Conservation (phyloP, 2,888 invertebrate genomes). For the Synergus laeviventris region DNA sequence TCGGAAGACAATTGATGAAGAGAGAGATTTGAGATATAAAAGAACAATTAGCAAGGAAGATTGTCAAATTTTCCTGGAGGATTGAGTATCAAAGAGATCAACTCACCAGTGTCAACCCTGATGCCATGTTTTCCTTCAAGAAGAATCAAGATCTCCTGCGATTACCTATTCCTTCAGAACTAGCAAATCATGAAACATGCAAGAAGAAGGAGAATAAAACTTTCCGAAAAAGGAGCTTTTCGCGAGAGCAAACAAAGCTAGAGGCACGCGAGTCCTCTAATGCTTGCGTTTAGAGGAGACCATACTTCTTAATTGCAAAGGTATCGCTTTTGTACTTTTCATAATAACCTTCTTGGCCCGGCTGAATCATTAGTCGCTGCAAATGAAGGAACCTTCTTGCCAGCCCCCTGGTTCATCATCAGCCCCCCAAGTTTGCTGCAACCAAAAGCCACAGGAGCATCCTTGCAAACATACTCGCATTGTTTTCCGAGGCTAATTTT, state of each 20-base stretch:
- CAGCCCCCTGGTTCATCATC: conserved; percentile 46
- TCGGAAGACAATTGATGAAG: not conserved
- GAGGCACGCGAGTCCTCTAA: conserved; percentile 47
- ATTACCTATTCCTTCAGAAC: conserved; percentile 72
- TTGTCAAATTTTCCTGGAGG: too few relatives aligned
- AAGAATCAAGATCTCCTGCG: conserved; percentile 50
- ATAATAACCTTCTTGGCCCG: conserved; percentile 69
- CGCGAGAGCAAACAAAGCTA: conserved; percentile 50
- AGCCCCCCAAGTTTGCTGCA: conserved; percentile 37
- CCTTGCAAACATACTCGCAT: conserved; percentile 49
- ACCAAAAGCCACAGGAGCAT: not conserved
- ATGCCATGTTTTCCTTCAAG: too few relatives aligned
- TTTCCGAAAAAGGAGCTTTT: conserved; percentile 34
- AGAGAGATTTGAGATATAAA: too few relatives aligned
- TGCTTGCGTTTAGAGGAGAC: conserved; percentile 52
- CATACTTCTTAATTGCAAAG: conserved; percentile 70
- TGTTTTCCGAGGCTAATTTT: conserved; percentile 54
- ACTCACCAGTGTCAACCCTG: too few relatives aligned
- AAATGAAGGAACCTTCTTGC: conserved; percentile 58
- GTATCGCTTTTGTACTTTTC: conserved; percentile 72
- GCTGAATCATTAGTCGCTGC: conserved; percentile 62
- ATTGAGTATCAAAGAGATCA: too few relatives aligned
- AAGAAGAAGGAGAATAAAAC: conserved; percentile 47
- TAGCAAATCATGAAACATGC: conserved; percentile 64
- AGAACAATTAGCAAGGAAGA: too few relatives aligned